Evolutionary conservation across 2,797 vertebrate genomes (phyloP).

Genomic region (Hafferia zeledoni): DNA sequence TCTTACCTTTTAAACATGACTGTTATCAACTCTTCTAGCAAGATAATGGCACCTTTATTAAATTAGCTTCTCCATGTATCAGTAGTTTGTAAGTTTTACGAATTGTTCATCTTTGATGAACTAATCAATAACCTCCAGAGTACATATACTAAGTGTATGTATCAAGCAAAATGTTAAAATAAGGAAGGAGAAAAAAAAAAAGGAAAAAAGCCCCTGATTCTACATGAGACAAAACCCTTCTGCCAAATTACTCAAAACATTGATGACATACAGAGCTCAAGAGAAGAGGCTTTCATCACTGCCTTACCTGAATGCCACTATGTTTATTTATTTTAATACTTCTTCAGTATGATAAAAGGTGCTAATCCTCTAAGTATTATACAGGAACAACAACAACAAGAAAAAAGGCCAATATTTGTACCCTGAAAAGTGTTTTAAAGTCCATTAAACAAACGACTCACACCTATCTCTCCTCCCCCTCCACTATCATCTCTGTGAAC

Average conservation of each 20-base stretch:
- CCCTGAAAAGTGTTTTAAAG: neutral
- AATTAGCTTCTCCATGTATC: neutral
- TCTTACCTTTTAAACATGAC: neutral
- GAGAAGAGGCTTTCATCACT: neutral
- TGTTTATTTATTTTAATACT: neutral
- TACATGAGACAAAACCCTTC: neutral
- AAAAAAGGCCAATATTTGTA: neutral
- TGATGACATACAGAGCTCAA: neutral
- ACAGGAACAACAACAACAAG: neutral
- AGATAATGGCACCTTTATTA: neutral
- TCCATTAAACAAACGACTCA: accelerated
- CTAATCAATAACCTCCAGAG: neutral
- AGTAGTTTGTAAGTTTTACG: neutral
- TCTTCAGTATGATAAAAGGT: neutral
- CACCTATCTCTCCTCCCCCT: neutral
- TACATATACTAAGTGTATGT: neutral
- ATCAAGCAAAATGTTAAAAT: neutral
- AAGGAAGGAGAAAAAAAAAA: neutral
- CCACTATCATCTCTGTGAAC: neutral
- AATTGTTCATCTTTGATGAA: neutral
- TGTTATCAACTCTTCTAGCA: neutral
- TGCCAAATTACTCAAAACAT: neutral
- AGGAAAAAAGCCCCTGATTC: accelerated
- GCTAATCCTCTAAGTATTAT: neutral
- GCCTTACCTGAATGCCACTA: neutral